These are phyloP conservation scores for Lingula anatina DNA, from an alignment of 2,888 invertebrate species.

Conservation along the genomic window DNA sequence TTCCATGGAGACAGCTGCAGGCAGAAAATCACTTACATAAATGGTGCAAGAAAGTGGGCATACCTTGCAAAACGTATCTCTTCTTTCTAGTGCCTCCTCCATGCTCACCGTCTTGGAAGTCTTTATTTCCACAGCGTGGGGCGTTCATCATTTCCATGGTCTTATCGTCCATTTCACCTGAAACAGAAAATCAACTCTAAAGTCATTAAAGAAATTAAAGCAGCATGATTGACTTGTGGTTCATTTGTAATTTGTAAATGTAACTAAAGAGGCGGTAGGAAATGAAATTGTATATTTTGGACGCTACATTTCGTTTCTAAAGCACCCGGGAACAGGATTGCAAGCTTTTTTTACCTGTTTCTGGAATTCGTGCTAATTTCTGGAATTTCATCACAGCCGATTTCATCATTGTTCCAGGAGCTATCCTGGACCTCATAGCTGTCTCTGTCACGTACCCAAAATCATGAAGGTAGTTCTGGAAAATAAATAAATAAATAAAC, in stretches of 20 bases:
- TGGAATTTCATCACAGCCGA: not conserved
- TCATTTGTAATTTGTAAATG: no score
- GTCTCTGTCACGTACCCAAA: not conserved
- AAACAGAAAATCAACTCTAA: not conserved
- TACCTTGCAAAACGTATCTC: no score
- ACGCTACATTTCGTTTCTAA: no score
- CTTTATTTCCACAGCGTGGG: conserved; percentile 1
- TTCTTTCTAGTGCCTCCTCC: not conserved
- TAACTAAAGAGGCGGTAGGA: no score
- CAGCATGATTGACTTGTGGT: no score
- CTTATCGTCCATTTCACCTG: not conserved
- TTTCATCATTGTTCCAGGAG: not conserved
- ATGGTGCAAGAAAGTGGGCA: no score
- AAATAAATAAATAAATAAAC: no score
- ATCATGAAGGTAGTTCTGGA: not conserved
- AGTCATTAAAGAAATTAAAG: not conserved
- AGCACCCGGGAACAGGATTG: no score
- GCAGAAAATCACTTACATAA: no score
- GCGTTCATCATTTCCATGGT: not conserved
- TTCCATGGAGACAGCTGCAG: no score
- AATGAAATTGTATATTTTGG: no score
- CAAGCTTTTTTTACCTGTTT: not conserved
- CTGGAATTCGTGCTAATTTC: not conserved
- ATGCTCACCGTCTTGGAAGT: no score
- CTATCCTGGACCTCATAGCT: not conserved